These are phyloP conservation scores for Epinotia ramella DNA, from an alignment of 2,888 invertebrate genomes.

Conservation along the genomic window DNA sequence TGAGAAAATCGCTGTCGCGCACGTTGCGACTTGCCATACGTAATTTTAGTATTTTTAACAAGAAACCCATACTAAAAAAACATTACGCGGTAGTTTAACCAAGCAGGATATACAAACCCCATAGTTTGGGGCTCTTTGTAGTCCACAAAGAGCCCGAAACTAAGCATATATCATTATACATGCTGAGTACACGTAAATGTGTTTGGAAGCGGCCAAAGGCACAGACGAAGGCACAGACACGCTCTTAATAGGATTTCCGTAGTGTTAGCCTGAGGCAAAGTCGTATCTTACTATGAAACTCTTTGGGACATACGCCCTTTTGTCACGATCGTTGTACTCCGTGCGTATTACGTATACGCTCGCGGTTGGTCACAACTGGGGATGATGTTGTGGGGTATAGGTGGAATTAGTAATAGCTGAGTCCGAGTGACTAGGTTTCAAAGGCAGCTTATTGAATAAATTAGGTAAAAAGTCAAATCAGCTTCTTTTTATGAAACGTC, in stretches of 20 bases:
- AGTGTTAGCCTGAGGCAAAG: background rate
- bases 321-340: background rate
- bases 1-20: too few relatives aligned
- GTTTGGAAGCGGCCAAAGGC: conserved; percentile 32
- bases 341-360: conserved; percentile 13
- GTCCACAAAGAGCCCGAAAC: conserved; percentile 17
- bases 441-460: conserved; percentile 17
- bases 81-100: background rate
- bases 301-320: background rate
- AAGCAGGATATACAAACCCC: conserved; percentile 11
- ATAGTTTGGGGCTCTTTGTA: too few relatives aligned
- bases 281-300: background rate
- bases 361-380: conserved; percentile 4
- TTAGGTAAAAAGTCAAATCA: background rate
- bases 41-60: background rate
- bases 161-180: conserved; percentile 25
- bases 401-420: conserved; percentile 9
- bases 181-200: conserved; percentile 24
- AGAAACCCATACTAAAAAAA: background rate
- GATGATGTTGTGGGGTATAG: conserved; percentile 16
- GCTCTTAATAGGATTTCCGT: conserved; percentile 26
- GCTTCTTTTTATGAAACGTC: too few relatives aligned
- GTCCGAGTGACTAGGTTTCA: background rate
- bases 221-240: conserved; percentile 31
- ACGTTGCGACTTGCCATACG: too few relatives aligned